phyloP scores from a whole-genome alignment of 2,113 vertebrate species.

The Scophthalmus maximus region DNA sequence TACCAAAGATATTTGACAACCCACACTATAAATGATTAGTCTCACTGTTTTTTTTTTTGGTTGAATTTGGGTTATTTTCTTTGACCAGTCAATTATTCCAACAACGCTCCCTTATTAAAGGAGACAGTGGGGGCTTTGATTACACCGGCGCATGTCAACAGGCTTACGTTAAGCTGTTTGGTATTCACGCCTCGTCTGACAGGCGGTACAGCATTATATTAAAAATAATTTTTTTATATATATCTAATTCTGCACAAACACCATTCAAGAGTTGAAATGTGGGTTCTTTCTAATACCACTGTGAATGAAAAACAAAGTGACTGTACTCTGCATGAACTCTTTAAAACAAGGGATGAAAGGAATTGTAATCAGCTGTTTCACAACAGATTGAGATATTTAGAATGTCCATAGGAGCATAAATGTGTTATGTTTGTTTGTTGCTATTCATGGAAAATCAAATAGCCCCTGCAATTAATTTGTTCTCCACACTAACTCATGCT shows the following conservation, averaged over 20 bases:
- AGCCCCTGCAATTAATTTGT: conserved; percentile 28
- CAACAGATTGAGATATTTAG: conserved; percentile 50
- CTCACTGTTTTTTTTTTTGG: not conserved
- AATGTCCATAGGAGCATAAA: conserved; percentile 19
- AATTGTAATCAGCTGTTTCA: conserved; percentile 42
- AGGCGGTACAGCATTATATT: conserved; percentile 11
- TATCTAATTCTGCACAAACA: conserved; percentile 25
- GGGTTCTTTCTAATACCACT: conserved; percentile 21
- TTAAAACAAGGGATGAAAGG: conserved; percentile 42
- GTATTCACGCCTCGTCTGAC: conserved; percentile 24
- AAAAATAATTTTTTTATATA: conserved; percentile 3
- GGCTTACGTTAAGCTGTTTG: conserved; percentile 29
- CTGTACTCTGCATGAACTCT: conserved; percentile 53
- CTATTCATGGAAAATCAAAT: conserved; percentile 44
- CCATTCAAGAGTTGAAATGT: conserved; percentile 24
- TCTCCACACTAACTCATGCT: not conserved
- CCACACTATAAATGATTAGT: not conserved
- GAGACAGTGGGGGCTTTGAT: conserved; percentile 35
- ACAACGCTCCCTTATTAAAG: conserved; percentile 7
- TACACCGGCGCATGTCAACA: conserved; percentile 16
- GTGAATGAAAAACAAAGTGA: conserved; percentile 20
- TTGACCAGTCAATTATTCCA: conserved; percentile 26
- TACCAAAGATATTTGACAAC: not conserved
- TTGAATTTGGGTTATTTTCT: conserved; percentile 4
- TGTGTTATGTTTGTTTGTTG: conserved; percentile 34